phyloP scores from a whole-genome alignment of 2,113 vertebrate species.

The Muntiacus muntjak region DNA sequence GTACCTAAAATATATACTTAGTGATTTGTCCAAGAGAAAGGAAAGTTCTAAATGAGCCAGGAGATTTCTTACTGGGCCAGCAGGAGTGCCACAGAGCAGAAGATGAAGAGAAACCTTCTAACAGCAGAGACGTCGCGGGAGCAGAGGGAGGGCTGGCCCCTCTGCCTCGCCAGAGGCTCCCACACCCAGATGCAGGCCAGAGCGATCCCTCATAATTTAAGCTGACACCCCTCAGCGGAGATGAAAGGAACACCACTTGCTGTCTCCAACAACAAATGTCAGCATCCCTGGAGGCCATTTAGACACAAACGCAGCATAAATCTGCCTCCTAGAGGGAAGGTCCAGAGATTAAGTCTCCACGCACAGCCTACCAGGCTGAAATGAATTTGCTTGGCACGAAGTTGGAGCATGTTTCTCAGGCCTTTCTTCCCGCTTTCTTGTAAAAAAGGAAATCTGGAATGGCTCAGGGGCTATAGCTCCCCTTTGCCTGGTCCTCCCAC shows the following conservation, averaged over 20 bases:
- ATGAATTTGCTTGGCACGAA: slow-evolving; percentile 31
- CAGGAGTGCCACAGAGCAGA: background rate
- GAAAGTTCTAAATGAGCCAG: background rate
- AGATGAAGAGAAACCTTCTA: background rate
- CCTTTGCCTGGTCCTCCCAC: slow-evolving; percentile 29
- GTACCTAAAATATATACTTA: background rate
- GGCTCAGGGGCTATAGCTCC: background rate
- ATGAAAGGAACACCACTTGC: slow-evolving; percentile 52
- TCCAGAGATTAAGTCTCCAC: slow-evolving; percentile 33
- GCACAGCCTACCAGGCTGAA: slow-evolving; percentile 4
- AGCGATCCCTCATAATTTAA: slow-evolving; percentile 53
- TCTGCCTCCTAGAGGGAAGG: slow-evolving; percentile 35
- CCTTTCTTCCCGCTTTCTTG: background rate
- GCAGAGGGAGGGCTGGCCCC: background rate
- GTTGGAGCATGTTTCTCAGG: slow-evolving; percentile 28
- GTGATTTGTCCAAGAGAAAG: background rate
- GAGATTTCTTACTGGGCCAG: background rate
- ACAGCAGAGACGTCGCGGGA: background rate
- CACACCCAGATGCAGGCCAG: slow-evolving; percentile 21
- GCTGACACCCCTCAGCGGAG: slow-evolving; percentile 54
- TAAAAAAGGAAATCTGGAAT: slow-evolving; percentile 37
- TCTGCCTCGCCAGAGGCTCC: slow-evolving; percentile 2
- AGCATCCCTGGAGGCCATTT: slow-evolving; percentile 49
- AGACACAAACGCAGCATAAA: slow-evolving; percentile 41
- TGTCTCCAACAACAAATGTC: slow-evolving; percentile 36